Evolutionary conservation across 2,888 invertebrate genomes (phyloP).

Genomic region (Idaea straminata): DNA sequence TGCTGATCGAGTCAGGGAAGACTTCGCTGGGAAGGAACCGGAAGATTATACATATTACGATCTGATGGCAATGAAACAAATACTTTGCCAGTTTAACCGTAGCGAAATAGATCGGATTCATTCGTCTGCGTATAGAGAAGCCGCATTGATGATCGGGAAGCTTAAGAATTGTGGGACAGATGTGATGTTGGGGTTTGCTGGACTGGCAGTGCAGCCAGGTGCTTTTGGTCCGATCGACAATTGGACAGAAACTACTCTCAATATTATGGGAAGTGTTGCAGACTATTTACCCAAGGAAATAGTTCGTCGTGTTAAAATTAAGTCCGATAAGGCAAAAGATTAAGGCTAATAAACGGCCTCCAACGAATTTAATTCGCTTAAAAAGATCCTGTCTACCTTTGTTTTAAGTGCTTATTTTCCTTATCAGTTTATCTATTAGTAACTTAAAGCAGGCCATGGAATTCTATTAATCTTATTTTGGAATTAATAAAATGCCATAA

Average conservation of each 20-base stretch:
- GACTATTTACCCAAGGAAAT: slow-evolving; percentile 34
- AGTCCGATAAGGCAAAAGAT: not conserved
- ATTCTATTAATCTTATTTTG: not conserved
- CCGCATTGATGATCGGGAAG: slow-evolving; percentile 65
- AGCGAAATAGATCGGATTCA: slow-evolving; percentile 76
- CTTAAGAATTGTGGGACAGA: slow-evolving; percentile 66
- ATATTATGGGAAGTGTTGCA: slow-evolving; percentile 62
- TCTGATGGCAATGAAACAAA: slow-evolving; percentile 73
- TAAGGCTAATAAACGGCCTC: not conserved
- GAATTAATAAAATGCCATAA: not conserved
- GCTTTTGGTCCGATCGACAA: slow-evolving; percentile 66
- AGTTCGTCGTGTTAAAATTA: not conserved
- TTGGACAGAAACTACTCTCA: slow-evolving; percentile 61
- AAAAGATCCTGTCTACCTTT: not conserved
- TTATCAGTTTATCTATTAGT: not conserved
- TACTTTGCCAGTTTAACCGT: slow-evolving; percentile 78
- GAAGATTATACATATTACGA: slow-evolving; percentile 80
- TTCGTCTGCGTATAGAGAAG: slow-evolving; percentile 74
- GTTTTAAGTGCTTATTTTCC: not conserved
- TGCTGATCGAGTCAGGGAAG: slow-evolving; percentile 70
- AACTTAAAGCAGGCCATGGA: not conserved
- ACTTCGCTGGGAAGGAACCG: slow-evolving; percentile 76
- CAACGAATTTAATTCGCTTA: not conserved
- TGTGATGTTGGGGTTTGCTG: slow-evolving; percentile 67
- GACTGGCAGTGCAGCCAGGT: slow-evolving; percentile 56